Conservation (phyloP, 2,797 vertebrate species). For the Crocodylus rhombifer region DNA sequence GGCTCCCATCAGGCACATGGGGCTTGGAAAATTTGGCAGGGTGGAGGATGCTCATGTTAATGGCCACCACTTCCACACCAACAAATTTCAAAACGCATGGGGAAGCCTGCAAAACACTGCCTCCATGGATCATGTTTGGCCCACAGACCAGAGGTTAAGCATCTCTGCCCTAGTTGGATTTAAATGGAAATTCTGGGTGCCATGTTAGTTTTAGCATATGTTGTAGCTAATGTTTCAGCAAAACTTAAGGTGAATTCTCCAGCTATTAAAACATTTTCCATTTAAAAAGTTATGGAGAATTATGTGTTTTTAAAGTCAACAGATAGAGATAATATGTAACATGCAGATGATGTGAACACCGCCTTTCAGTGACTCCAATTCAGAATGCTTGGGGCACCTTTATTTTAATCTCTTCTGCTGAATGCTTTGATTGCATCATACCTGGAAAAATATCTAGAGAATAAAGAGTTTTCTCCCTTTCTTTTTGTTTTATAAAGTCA, state of each 20-base stretch:
- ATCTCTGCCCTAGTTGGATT: background rate
- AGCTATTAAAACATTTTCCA: background rate
- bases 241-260: background rate
- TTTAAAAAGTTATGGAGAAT: background rate
- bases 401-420: background rate
- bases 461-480: rapidly evolving
- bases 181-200: background rate
- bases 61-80: too few relatives aligned
- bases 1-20: too few relatives aligned
- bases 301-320: background rate
- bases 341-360: background rate
- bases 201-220: background rate
- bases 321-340: background rate
- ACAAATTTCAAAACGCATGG: too few relatives aligned
- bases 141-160: too few relatives aligned
- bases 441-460: background rate
- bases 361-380: background rate
- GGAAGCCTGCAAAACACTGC: too few relatives aligned
- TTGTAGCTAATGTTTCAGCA: background rate
- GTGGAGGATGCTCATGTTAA: too few relatives aligned
- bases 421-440: background rate
- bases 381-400: background rate
- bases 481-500: background rate
- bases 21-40: too few relatives aligned
- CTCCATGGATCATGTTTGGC: too few relatives aligned